Evolutionary conservation across 2,888 invertebrate species (phyloP).

Genomic region (Cryptocheilus praepositus): DNA sequence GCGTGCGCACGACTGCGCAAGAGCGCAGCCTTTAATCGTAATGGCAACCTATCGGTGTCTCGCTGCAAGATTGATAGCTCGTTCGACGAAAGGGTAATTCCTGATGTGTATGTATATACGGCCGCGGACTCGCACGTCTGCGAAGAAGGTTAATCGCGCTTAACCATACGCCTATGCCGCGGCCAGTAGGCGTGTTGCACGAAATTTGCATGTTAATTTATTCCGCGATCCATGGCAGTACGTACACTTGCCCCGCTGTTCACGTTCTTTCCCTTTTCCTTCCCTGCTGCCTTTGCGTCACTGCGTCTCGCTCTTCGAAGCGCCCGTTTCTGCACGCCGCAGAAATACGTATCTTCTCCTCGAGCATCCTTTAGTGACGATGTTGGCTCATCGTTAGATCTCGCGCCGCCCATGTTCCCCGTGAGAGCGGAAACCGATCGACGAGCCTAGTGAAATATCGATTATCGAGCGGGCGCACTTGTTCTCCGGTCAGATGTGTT

Average conservation of each 20-base stretch:
- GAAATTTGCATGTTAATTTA: constrained; percentile 62
- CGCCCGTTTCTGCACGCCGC: background rate
- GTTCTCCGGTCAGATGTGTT: background rate
- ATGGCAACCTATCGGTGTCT: constrained; percentile 64
- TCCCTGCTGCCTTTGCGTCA: constrained; percentile 12
- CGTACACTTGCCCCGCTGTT: constrained; percentile 19
- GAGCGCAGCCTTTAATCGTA: constrained; percentile 45
- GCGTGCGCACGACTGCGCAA: too few species aligned
- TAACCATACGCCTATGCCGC: constrained; percentile 46
- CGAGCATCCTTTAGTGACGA: background rate
- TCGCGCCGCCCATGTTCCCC: background rate
- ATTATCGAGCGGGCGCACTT: background rate
- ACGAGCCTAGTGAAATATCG: constrained; percentile 13
- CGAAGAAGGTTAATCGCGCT: constrained; percentile 59
- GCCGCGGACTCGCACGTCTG: constrained; percentile 34
- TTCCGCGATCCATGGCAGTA: constrained; percentile 41
- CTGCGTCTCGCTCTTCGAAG: background rate
- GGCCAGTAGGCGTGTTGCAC: constrained; percentile 49
- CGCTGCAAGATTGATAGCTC: constrained; percentile 65
- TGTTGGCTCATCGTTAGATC: background rate
- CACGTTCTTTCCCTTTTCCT: constrained; percentile 4
- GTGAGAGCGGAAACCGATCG: constrained; percentile 20
- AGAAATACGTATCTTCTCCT: background rate
- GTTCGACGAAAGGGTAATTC: constrained; percentile 68
- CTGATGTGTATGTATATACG: constrained; percentile 29